Conservation (phyloP, 2,888 invertebrate genomes). For the Eristalis arbustorum region DNA sequence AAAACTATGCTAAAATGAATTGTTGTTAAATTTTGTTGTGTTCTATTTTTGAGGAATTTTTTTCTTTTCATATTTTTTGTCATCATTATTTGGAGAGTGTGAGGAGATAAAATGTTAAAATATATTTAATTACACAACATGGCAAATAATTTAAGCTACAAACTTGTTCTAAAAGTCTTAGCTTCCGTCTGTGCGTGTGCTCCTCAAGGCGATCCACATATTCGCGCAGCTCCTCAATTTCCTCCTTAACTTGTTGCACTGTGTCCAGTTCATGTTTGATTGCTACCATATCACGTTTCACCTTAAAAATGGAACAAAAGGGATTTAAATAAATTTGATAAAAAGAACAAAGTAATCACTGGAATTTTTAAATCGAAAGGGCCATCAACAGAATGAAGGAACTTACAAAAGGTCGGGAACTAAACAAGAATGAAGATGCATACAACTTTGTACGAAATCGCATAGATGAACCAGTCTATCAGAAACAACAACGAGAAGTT, state of each 20-base stretch:
- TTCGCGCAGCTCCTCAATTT: constrained; percentile 94
- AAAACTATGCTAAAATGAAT: constrained; percentile 6
- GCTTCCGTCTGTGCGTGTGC: constrained; percentile 93
- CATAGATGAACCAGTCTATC: too few relatives aligned
- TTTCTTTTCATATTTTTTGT: constrained; percentile 16
- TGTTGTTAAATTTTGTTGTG: constrained; percentile 45
- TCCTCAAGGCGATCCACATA: constrained; percentile 96
- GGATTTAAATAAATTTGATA: neutral
- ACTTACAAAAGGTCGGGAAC: too few relatives aligned
- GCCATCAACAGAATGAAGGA: too few relatives aligned
- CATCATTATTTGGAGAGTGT: constrained; percentile 55
- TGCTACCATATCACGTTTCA: constrained; percentile 96
- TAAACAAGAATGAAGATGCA: too few relatives aligned
- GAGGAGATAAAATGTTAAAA: constrained; percentile 68
- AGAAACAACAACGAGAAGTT: too few relatives aligned
- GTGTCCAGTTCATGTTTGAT: constrained; percentile 96
- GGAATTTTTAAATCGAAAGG: neutral
- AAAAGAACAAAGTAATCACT: neutral
- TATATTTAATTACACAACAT: constrained; percentile 79
- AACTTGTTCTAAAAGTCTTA: constrained; percentile 95
- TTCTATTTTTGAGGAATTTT: constrained; percentile 32
- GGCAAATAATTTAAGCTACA: constrained; percentile 80
- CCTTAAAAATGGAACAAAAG: constrained; percentile 79
- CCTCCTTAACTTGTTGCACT: constrained; percentile 96
- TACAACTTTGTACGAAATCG: too few relatives aligned